Evolutionary conservation across 2,113 vertebrate genomes (phyloP).

Genomic region (Thoracochromis brauschi): DNA sequence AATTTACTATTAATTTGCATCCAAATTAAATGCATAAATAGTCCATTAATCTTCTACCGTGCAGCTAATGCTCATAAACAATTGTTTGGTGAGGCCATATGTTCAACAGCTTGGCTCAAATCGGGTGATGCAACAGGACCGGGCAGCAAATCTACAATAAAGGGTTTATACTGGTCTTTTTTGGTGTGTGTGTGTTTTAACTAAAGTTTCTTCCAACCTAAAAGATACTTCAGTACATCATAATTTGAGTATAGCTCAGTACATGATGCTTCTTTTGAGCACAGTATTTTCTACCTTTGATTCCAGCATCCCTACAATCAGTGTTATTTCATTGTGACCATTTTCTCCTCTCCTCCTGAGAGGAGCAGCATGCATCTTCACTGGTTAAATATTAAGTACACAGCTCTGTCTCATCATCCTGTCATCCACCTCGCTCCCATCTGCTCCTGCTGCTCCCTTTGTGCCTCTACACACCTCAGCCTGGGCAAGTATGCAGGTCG

Average conservation of each 20-base stretch:
- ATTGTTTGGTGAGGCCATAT: neutral
- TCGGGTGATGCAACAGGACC: neutral
- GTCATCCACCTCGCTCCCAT: conserved; percentile 41
- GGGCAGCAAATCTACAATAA: neutral
- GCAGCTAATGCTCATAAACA: neutral
- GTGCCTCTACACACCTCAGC: conserved; percentile 1
- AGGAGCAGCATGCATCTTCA: conserved; percentile 16
- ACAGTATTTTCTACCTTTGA: neutral
- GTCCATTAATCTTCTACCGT: neutral
- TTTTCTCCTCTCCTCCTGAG: neutral
- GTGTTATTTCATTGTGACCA: conserved; percentile 4
- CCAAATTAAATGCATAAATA: neutral
- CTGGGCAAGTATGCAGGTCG: conserved; percentile 25
- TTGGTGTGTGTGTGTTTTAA: neutral
- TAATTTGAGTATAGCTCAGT: neutral
- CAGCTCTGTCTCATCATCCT: conserved; percentile 41
- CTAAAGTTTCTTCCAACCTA: neutral
- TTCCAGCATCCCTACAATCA: neutral
- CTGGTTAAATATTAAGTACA: conserved; percentile 64
- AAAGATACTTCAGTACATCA: neutral
- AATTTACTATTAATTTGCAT: neutral
- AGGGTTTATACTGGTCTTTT: neutral
- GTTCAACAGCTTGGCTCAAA: neutral
- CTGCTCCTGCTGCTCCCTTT: conserved; percentile 39
- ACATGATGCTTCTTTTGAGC: neutral